phyloP scores from a whole-genome alignment of 2,797 vertebrate species.

The Cynodonichthys magdalenae region DNA sequence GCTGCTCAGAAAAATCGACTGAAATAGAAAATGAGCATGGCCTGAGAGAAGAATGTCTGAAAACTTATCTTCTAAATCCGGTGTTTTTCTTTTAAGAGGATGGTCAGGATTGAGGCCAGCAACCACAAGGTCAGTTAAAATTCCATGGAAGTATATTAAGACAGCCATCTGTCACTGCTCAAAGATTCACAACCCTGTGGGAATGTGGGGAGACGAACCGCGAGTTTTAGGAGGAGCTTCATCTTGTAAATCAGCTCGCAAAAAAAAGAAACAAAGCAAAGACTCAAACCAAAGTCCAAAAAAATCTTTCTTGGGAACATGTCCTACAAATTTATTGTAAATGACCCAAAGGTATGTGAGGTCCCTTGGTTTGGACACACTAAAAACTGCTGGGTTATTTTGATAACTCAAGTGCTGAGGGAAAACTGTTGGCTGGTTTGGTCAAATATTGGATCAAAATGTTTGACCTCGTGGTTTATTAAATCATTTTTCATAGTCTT shows the following conservation, averaged over 20 bases:
- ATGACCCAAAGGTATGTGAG: slow-evolving; percentile 42
- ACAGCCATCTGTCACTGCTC: slow-evolving; percentile 59
- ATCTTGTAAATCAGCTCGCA: slow-evolving; percentile 29
- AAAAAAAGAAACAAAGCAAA: slow-evolving; percentile 16
- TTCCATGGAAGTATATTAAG: slow-evolving; percentile 62
- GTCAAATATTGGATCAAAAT: too few relatives aligned
- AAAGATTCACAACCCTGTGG: slow-evolving; percentile 50
- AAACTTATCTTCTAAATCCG: slow-evolving; percentile 65
- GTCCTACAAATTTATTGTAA: slow-evolving; percentile 62
- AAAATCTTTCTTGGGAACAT: slow-evolving; percentile 40
- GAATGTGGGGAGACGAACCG: slow-evolving; percentile 45
- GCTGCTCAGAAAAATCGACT: slow-evolving; percentile 16
- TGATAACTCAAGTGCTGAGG: too few relatives aligned
- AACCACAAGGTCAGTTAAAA: slow-evolving; percentile 68
- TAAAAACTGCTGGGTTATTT: too few relatives aligned
- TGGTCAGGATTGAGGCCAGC: slow-evolving; percentile 71
- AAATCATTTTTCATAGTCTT: too few relatives aligned
- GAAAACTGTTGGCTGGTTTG: too few relatives aligned
- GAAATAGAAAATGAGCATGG: slow-evolving; percentile 20
- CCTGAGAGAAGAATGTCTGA: slow-evolving; percentile 56
- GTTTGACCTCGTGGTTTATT: too few relatives aligned
- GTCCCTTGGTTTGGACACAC: slow-evolving; percentile 21
- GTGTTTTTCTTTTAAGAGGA: slow-evolving; percentile 58
- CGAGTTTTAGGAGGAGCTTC: slow-evolving; percentile 16
- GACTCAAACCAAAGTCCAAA: slow-evolving; percentile 26